Percentiles rank a stretch among this genome's conserved stretches.
Evolutionary conservation across 2,113 vertebrate genomes (phyloP).

Genomic region (Leptobrachium leishanense): DNA sequence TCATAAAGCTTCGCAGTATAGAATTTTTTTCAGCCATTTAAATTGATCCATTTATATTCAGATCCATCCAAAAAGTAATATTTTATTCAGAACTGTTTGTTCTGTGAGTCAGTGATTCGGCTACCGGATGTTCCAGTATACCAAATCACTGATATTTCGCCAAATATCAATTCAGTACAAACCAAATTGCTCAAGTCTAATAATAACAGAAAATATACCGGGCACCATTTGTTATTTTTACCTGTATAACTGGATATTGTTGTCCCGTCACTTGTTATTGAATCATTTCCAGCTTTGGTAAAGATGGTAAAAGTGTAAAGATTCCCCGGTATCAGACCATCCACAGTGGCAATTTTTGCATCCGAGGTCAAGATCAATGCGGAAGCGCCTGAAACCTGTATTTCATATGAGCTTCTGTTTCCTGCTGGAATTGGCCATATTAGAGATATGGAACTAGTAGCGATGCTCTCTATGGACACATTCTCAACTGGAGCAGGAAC

Average conservation of each 20-base stretch:
- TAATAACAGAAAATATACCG: no score
- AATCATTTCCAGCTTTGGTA: background rate
- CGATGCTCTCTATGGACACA: background rate
- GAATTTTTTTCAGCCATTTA: no score
- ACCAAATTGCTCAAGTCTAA: no score
- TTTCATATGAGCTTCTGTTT: background rate
- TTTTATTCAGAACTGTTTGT: no score
- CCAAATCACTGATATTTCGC: no score
- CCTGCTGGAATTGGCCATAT: background rate
- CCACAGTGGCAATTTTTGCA: background rate
- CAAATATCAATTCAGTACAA: no score
- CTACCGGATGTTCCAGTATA: no score
- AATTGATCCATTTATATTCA: no score
- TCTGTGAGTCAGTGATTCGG: no score
- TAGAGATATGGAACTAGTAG: background rate
- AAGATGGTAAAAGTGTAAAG: constrained; percentile 10
- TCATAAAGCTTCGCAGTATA: no score
- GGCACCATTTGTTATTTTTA: background rate
- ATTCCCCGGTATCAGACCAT: constrained; percentile 1
- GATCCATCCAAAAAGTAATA: no score
- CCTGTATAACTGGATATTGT: background rate
- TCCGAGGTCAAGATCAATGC: background rate
- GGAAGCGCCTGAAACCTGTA: background rate
- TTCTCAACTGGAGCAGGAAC: background rate
- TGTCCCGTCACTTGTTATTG: background rate